Evolutionary conservation across 2,888 invertebrate genomes (phyloP), one percentile per base, ranked within the genome.

Genomic region (Tryphoninae sp.): DNA sequence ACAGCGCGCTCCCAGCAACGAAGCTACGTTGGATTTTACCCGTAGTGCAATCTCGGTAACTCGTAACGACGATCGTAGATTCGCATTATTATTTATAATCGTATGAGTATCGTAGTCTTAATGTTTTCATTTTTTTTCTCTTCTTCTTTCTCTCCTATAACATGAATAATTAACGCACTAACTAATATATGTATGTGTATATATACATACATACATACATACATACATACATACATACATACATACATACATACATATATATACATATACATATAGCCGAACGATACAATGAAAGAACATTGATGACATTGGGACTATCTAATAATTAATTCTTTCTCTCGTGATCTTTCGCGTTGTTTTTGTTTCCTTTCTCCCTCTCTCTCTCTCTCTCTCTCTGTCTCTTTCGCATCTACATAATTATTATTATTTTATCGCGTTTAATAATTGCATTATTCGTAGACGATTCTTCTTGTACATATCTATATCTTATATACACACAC

Each of bases 271-370:
- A 61, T 73, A 65, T 87, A 84, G 86, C 83, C 85, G 86, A 90
- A 89, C 89, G 88, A 88, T 58, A 68, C 86, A 86, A 86, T 86
- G 87, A 89, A 86, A 89, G 88, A 89, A 89, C 86, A 86, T 87
- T 85, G 84, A 88, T 86, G 82, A 80, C 40, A 45, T 73, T 53
- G 82, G 83, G 83, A 87, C 83, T 84, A 86, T 80, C 85, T 83
- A 85, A 85, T 81, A 85, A 86, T 83, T 84, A 64, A 72, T 84
- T 83, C 61, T 68, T 73, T 83, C 79, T 58, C 45, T 67, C 49
- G 26, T 13, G 55, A 45, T 59, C 58, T 40, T 3, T 8, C 55
- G n/a, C 40, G n/a, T 33, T 33, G 33, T 33, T 33, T 33, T 33
- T 33, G 33, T 33, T 33, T 40, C 53, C 13, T 55, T 16, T 19